Percentiles rank a stretch among this genome's conserved stretches.
Evolutionary conservation across 2,888 invertebrate genomes (phyloP).

Genomic region (Xanthorhoe spadicearia): DNA sequence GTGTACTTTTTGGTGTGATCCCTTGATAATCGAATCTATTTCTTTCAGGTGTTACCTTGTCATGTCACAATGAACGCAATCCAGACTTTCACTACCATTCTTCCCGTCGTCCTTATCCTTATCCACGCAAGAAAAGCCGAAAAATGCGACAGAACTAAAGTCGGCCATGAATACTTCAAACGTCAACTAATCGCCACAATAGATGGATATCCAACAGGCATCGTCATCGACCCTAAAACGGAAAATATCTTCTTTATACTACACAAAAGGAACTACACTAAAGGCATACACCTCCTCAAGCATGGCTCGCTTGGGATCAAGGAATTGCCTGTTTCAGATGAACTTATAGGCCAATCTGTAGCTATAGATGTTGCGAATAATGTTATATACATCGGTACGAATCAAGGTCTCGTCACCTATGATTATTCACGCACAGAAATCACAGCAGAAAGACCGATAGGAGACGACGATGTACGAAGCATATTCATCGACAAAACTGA

Average conservation of each 20-base stretch:
- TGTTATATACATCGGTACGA: constrained; percentile 73
- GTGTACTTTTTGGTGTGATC: background rate
- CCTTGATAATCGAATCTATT: background rate
- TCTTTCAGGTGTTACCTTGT: constrained; percentile 45
- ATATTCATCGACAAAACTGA: constrained; percentile 75
- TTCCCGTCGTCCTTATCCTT: constrained; percentile 47
- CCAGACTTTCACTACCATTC: constrained; percentile 42
- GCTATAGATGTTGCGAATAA: constrained; percentile 64
- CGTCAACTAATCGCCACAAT: constrained; percentile 73
- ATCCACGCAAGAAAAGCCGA: constrained; percentile 61
- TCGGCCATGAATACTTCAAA: constrained; percentile 72
- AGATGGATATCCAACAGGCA: constrained; percentile 74
- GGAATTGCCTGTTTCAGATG: constrained; percentile 70
- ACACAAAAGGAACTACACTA: constrained; percentile 76
- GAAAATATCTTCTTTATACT: constrained; percentile 76
- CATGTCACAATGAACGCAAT: constrained; percentile 60
- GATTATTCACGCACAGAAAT: constrained; percentile 70
- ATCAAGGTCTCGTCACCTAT: constrained; percentile 72
- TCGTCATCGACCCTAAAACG: constrained; percentile 70
- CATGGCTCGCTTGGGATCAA: constrained; percentile 75
- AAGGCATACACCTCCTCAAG: constrained; percentile 72
- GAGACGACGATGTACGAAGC: constrained; percentile 74
- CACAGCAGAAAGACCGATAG: constrained; percentile 72
- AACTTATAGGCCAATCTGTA: constrained; percentile 72
- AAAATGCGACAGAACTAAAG: constrained; percentile 73